Evolutionary conservation across 2,113 vertebrate species (phyloP), one percentile per base, ranked within the genome.

Genomic region (Harpagus bidentatus): DNA sequence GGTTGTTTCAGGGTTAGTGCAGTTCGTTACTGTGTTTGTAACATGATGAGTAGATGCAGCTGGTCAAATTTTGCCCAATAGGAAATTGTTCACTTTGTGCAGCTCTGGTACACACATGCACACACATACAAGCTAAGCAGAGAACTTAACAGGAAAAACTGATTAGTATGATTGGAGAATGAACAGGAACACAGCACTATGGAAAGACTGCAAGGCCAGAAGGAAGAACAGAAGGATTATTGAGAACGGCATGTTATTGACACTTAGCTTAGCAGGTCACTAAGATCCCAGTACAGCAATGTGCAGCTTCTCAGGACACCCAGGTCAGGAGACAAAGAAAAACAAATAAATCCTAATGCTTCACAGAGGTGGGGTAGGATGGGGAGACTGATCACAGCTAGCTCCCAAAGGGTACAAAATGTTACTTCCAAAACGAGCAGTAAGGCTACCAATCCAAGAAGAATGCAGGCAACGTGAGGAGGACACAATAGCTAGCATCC

Each of bases 401-500:
- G 28, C 11, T 65, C 45, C 55, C 42, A 71, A 82, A 73, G 52
- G 31, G 18, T n/a, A 78, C 16, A 38, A 58, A 80, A 65, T 7
- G 11, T 31, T 34, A 26, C 61, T 63, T 70, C 63, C 42, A 76
- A 80, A 73, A 77, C 10, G 2, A 73, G 63, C 34, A 29, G 9
- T 22, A 59, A 40, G 28, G 14, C 74, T 77, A 26, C 17, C 47
- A 63, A 26, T 11, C 43, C 20, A 67, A 76, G 17, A 74, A 74
- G 21, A 10, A 62, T 1, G 8, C 31, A 45, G 40, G 20, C 25
- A 65, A 36, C 1, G 1, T 0, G 0, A 74, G 13, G 17, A 36
- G 23, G 17, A 82, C 23, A 16, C 15, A 21, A 42, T 1, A 31
- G 32, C 11, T 17, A 38, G 17, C 26, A 78, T 6, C 4, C 20